Base-by-base conservation (phyloP, 2,888 invertebrate genomes). In the Galerucella pusilla region DNA sequence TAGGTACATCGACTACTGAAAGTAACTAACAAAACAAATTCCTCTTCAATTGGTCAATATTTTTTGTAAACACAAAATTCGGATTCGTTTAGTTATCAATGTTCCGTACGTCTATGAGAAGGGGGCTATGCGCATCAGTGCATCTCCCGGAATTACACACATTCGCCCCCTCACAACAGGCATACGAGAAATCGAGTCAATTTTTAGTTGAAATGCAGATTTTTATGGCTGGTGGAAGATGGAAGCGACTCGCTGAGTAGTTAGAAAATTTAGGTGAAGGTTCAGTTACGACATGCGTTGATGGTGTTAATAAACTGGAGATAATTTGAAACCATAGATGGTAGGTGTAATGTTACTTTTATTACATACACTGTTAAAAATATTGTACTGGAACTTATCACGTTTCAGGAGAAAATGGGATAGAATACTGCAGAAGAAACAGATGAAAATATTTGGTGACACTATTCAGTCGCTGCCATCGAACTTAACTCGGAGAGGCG, bases 61-160 rank as follows among this genome's bases (percentile, higher is more conserved):
- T 35, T 35, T 6, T 35, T 6, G 35, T 42, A 9, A 42, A 9
- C 7, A 42, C 7, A 42, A 42, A 42, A 42, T 7, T 9, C 9
- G 9, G 9, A 60, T 25, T 25, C 14, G 28, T 60, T 60, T 60
- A 59, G 59, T 59, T 60, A 28, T 61, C 10, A 28, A 57, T 64
- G 46, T 46, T n/a, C 45, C 1, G 64, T 7, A 65, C 64, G 46
- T 16, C 20, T 20, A 65, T 65, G 64, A 9, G 80, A 78, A 72
- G 66, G 81, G 80, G 81, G 75, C 81, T 80, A 80, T 78, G 80
- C 81, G 81, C 77, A 81, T 78, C 80, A 81, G 78, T 82, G 83
- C 81, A 79, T 81, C 81, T 81, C 80, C 78, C 77, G 75, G 78
- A 76, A 77, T 71, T 71, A 70, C 71, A 64, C 67, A 52, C 68